Base-by-base conservation (phyloP, 1,140 invertebrate species). In the Microplitis mediator region DNA sequence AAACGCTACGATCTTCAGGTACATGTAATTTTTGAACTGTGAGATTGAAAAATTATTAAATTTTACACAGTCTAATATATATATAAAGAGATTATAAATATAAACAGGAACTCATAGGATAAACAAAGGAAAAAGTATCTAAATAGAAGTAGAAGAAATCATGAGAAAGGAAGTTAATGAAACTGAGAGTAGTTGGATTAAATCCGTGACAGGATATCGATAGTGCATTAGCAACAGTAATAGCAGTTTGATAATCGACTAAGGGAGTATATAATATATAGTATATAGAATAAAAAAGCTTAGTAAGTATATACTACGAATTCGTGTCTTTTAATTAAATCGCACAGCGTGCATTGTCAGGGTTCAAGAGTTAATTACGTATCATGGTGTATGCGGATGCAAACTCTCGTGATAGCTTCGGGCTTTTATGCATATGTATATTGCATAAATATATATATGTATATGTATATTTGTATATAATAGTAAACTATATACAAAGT, bases 301-400 rank as follows among this genome's bases (percentile, higher is more conserved):
- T 34, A 45, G 54, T 45, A 35, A 45, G 45, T 50, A 34, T 16
- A 23, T 23, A 71, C 39, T 63, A 32, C 5, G 60, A 62, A 62
- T 71, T 62, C 60, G 60, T 64, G 60, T 61, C 69, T 52, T 64
- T 74, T 74, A 74, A 74, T 74, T 74, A 74, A 74, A 74, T 74
- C 61, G 61, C 66, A 39, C 60, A 65, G 23, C 52, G 61, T 31
- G 39, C 60, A 63, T 69, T 69, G 72, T 65, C 72, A 58, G 52
- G 52, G 52, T 69, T 62, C 32, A 45, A 63, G 45, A 56, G 52
- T 52, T 67, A 63, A 63, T 71, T 63, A 71, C 39, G 36, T 69
- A 60, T 11, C 39, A 61, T 31, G n/a, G 60, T 61, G 36, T n/a
- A 71, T 45, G 34, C 54, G 32, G 14, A 71, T 39, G 36, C 66